These are phyloP conservation scores for Gryllus longicercus DNA, from an alignment of 2,888 invertebrate species.

Conservation along the genomic window DNA sequence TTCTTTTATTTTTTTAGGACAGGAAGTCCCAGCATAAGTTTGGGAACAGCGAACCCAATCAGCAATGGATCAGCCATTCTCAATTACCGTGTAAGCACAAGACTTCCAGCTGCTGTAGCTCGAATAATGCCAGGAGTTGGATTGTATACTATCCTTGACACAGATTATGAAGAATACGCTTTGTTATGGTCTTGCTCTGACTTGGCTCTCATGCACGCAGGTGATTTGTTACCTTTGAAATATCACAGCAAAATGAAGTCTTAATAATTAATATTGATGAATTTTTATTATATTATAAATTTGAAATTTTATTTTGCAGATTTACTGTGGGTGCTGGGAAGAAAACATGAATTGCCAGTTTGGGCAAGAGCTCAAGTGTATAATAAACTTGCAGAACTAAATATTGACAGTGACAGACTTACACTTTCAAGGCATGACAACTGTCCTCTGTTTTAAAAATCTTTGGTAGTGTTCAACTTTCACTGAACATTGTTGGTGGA, in stretches of 20 bases:
- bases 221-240: slow-evolving; percentile 45
- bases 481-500: neutral
- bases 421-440: slow-evolving; percentile 67
- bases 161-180: slow-evolving; percentile 69
- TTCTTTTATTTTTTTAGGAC: slow-evolving; percentile 51
- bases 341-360: slow-evolving; percentile 63
- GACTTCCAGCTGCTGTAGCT: slow-evolving; percentile 63
- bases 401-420: slow-evolving; percentile 66
- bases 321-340: slow-evolving; percentile 69
- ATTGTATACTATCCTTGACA: slow-evolving; percentile 66
- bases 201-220: slow-evolving; percentile 60
- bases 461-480: neutral
- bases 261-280: neutral
- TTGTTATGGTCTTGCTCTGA: slow-evolving; percentile 71
- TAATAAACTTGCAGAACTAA: slow-evolving; percentile 56
- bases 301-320: slow-evolving; percentile 51
- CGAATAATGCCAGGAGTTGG: slow-evolving; percentile 69
- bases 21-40: slow-evolving; percentile 56
- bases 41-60: slow-evolving; percentile 62
- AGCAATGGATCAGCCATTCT: slow-evolving; percentile 50
- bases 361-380: slow-evolving; percentile 63
- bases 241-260: neutral
- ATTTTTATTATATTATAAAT: neutral
- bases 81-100: slow-evolving; percentile 59
- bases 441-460: slow-evolving; percentile 49